phyloP scores from a whole-genome alignment of 1,140 invertebrate genomes.

The Drosophila subobscura region DNA sequence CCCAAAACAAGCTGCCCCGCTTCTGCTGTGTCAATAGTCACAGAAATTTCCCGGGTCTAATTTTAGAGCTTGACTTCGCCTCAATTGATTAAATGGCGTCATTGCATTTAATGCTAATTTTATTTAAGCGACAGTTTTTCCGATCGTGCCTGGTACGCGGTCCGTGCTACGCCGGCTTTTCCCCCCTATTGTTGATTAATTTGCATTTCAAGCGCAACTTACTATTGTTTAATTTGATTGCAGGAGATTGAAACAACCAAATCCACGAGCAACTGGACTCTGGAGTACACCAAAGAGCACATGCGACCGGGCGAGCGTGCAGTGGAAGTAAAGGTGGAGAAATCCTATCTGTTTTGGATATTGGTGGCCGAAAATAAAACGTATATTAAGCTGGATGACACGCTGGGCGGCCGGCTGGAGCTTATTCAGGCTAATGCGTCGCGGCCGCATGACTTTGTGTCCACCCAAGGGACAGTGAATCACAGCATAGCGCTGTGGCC shows the following conservation, averaged over 20 bases:
- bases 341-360: constrained; percentile 73
- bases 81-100: constrained; percentile 36
- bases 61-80: constrained; percentile 23
- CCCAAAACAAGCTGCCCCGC: too few relatives aligned
- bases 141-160: constrained; percentile 49
- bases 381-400: constrained; percentile 85
- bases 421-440: constrained; percentile 86
- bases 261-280: constrained; percentile 84
- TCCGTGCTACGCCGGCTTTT: neutral
- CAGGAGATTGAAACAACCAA: constrained; percentile 54
- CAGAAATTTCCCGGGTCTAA: constrained; percentile 19
- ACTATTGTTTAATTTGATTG: constrained; percentile 2
- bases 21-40: neutral
- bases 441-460: constrained; percentile 86
- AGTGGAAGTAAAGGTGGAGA: constrained; percentile 86
- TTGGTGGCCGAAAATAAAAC: constrained; percentile 64
- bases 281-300: constrained; percentile 85
- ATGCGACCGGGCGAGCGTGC: constrained; percentile 85
- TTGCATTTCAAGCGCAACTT: constrained; percentile 20
- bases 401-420: constrained; percentile 87
- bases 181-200: constrained; percentile 31
- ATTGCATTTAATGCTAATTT: constrained; percentile 59
- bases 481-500: constrained; percentile 86
- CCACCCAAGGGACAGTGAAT: constrained; percentile 85
- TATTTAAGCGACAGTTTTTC: constrained; percentile 23